Evolutionary conservation across 2,113 vertebrate genomes (phyloP), one percentile per base, ranked within the genome.

Genomic region (Sylvietta virens): DNA sequence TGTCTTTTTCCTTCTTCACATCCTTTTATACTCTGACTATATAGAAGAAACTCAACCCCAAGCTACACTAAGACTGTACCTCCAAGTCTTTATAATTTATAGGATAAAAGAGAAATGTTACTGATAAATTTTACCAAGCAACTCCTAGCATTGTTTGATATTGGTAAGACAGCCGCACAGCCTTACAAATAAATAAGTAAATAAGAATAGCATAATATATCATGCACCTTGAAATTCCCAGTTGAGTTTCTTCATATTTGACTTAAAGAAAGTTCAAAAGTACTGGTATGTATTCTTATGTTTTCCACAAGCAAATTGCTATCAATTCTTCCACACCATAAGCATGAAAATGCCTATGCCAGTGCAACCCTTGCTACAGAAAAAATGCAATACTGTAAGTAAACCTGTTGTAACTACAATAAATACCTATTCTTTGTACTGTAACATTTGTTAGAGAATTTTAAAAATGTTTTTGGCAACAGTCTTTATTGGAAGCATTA

Each of bases 91-190:
- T 23, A 11, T 6, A 11, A 65, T 17, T 81, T 19, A 37, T 6
- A 48, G 9, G 12, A 23, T 10, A 61, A 88, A 83, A 61, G 6
- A 76, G 2, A 62, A 67, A 35, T 4, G 37, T 9, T 23, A 48
- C 7, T 1, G 1, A 0, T 18, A 70, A 60, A 28, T 54, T 80
- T 66, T 58, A 80, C 28, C 21, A 62, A 64, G 42, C 33, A 58
- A 47, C 48, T 62, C 56, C 45, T 47, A 54, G 27, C 5, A 10
- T 1, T 53, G 8, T 20, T 42, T 54, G 31, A 61, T 94, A 88
- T 5, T 0, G 7, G 9, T 9, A 54, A 50, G 7, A 60, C 0
- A 0, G 10, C 9, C 7, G 47, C 30, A 21, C 1, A 9, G 14
- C 19, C 31, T 56, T 16, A 48, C 15, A 65, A 57, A 57, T 28